phyloP scores from a whole-genome alignment of 2,113 vertebrate species.

The Lophura nycthemera region DNA sequence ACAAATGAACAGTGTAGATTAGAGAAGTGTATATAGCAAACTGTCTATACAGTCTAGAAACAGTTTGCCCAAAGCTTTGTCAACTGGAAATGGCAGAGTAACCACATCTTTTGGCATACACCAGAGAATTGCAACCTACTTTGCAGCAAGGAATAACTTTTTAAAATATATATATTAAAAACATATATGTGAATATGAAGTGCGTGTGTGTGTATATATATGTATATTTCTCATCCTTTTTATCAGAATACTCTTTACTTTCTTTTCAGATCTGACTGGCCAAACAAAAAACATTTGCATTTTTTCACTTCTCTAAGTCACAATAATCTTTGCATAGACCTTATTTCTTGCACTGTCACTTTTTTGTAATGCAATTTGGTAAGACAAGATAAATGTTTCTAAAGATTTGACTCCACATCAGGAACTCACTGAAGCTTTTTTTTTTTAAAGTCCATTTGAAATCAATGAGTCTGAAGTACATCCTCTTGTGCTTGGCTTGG shows the following conservation, averaged over 20 bases:
- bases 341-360: neutral
- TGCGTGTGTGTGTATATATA: neutral
- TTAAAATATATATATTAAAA: no score
- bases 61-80: neutral
- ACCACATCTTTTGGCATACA: neutral
- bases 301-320: neutral
- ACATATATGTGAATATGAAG: no score
- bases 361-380: conserved; percentile 3
- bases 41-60: neutral
- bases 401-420: conserved; percentile 1
- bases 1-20: neutral
- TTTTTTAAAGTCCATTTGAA: neutral
- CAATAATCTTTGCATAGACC: neutral
- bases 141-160: neutral
- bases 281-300: neutral
- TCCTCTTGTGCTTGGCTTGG: neutral
- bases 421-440: conserved; percentile 3
- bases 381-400: conserved; percentile 9
- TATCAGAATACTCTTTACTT: neutral
- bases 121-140: neutral
- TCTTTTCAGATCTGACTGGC: neutral
- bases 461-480: neutral
- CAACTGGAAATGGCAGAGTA: neutral
- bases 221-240: neutral
- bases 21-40: neutral